A percentile compares a stretch with the other conserved stretches of the same genome.
Conservation (phyloP, 2,113 vertebrate genomes). For the Fulmarus glacialis region DNA sequence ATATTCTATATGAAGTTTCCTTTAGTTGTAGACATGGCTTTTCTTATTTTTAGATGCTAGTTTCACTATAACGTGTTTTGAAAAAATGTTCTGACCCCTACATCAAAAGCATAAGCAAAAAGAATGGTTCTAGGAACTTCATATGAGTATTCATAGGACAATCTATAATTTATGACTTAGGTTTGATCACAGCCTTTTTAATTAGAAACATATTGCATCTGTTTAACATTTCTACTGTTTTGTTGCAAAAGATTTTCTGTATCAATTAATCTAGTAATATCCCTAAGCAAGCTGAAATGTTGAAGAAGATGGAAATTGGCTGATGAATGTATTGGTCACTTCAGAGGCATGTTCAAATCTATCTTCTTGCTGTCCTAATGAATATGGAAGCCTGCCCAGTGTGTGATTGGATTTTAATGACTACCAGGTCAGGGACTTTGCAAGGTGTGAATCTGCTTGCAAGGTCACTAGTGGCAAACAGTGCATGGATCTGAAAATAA, state of each 20-base stretch:
- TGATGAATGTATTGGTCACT: constrained; percentile 76
- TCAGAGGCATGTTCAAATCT: constrained; percentile 74
- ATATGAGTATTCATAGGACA: neutral
- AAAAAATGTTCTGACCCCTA: neutral
- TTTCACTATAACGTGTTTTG: neutral
- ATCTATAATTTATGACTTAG: constrained; percentile 41
- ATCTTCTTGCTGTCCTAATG: constrained; percentile 75
- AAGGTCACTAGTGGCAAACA: constrained; percentile 66
- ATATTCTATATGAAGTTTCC: neutral
- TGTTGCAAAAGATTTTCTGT: constrained; percentile 61
- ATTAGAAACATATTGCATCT: constrained; percentile 61
- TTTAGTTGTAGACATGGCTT: neutral
- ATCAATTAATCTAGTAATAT: constrained; percentile 72
- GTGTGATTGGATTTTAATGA: constrained; percentile 79
- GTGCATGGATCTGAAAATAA: constrained; percentile 64
- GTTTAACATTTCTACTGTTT: constrained; percentile 56
- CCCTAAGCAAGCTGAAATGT: constrained; percentile 66
- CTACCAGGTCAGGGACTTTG: constrained; percentile 67
- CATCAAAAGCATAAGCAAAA: neutral
- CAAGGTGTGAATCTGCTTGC: constrained; percentile 67
- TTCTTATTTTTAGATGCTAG: neutral
- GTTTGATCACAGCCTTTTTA: constrained; percentile 47
- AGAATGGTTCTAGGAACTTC: neutral
- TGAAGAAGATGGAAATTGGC: constrained; percentile 73
- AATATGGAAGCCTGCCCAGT: constrained; percentile 70